Evolutionary conservation across 2,113 vertebrate genomes (phyloP), one percentile per base, ranked within the genome.

Genomic region (Rhinoderma darwinii): DNA sequence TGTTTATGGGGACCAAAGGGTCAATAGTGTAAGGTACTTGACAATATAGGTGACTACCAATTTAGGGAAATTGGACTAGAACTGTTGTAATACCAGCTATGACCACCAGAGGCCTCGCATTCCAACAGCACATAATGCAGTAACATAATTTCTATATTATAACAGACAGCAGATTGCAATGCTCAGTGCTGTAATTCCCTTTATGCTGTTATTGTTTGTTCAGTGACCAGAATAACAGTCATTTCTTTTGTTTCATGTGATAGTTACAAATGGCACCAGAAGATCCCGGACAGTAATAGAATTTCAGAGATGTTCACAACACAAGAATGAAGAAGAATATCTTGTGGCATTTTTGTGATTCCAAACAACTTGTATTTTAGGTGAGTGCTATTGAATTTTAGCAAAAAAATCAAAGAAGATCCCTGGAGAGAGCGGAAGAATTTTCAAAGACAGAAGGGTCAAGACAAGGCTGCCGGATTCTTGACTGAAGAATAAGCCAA

Each of bases 371-470:
- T 18, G 17, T 51, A 35, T 76, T 76, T 51, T 32, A 51, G 75
- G 27, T 30, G 30, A 54, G 76, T 56, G 32, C 50, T 54, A 20
- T 50, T 22, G 50, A 78, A 56, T 54, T 78, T 78, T 32, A 54
- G 76, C 30, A 54, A 37, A 54, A 37, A 78, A 56, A 22, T 32
- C 18, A 78, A 78, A 78, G 25, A 8, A 35, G 18, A 54, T 30
- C 27, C 9, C 20, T 78, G 30, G 32, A 56, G 76, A 54, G 76
- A 44, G 12, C 25, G 39, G 73, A 56, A 20, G 18, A 78, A 10
- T 35, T 25, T 78, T 78, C 50, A 54, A 51, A 78, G 76, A 35
- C 50, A 56, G 76, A 78, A 56, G 32, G 76, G 30, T 78, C 50
- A 77, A 44, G 17, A 30, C n/a, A 15, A 50, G 43, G 37, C 5